Evolutionary conservation across 1,140 invertebrate species (phyloP), one percentile per base, ranked within the genome.

Genomic region (Globodera ellingtonae): DNA sequence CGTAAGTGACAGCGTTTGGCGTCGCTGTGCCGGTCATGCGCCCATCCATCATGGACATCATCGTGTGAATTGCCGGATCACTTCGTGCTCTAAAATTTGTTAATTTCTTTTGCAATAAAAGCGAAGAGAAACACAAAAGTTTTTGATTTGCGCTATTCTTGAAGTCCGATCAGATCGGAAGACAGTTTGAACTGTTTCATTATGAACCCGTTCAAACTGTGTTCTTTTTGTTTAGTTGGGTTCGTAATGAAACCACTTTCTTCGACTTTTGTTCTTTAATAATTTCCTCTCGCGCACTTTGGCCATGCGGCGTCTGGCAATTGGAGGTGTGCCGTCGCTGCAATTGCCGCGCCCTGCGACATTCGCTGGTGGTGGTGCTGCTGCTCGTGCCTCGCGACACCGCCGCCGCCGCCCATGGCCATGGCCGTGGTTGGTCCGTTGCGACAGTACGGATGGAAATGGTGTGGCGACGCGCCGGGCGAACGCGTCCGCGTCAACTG

Each of bases 21-120:
- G 24, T 24, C 35, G 67, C 13, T 35, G 1, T 35, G 79, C 50
- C 78, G 18, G 59, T 44, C 72, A 72, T 59, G 56, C 18, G 56
- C 56, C 59, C 56, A 66, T 73, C 67, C 62, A 56, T 81, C 78
- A 50, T 52, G 52, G 47, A 50, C 35, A 74, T 52, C 18, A 85
- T 85, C 69, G 82, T 84, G 56, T 85, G 84, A 76, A 85, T 86
- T n/a, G 84, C 77, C 47, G 84, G 84, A 65, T 85, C 84, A 67
- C 82, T 84, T 56, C 84, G 56, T 6, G 84, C 86, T n/a, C 84
- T 87, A 35, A 59, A 79, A 73, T 18, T 69, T 10, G 56, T 10
- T 15, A n/a, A 59, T 59, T 35, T 2, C 35, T 35, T 35, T 35
- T 35, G 35, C 35, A 35, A 35, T 3, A 2, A 35, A 2, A 2